A percentile compares a stretch with the other conserved stretches of the same genome.
Conservation (phyloP, 2,797 vertebrate species). For the Premnoplex brunnescens region DNA sequence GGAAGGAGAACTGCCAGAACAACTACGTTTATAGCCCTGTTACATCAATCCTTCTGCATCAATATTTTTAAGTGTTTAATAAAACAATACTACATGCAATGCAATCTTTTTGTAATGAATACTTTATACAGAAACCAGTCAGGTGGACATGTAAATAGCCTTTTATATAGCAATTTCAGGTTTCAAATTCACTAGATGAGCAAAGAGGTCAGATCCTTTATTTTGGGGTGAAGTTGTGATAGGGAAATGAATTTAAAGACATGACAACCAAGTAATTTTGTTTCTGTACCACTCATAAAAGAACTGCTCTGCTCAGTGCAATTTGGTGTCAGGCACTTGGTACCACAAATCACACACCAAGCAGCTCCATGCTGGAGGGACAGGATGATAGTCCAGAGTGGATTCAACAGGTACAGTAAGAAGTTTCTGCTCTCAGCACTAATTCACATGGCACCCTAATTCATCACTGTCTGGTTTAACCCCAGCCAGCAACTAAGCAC, state of each 20-base stretch:
- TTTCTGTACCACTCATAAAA: not conserved
- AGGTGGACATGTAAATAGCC: not conserved
- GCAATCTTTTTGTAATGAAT: conserved; percentile 16
- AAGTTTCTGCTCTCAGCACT: not conserved
- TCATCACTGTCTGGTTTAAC: not conserved
- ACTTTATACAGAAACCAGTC: not conserved
- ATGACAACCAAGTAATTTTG: not conserved
- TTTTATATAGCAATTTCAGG: not conserved
- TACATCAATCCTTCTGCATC: not conserved
- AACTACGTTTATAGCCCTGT: not conserved
- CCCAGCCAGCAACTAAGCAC: not conserved
- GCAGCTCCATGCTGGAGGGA: not conserved
- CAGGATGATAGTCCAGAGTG: not conserved
- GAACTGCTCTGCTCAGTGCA: not conserved
- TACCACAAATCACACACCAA: not conserved
- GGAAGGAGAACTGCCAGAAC: conserved; percentile 4
- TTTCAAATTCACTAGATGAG: not conserved
- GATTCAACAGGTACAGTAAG: not conserved
- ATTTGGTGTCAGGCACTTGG: not conserved
- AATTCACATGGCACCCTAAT: not conserved
- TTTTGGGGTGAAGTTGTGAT: not conserved
- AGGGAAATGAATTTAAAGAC: not conserved
- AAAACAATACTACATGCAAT: not conserved
- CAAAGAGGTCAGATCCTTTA: not conserved
- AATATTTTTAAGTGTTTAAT: conserved; percentile 44